Evolutionary conservation across 2,113 vertebrate species (phyloP).

Genomic region (Bufo gargarizans): DNA sequence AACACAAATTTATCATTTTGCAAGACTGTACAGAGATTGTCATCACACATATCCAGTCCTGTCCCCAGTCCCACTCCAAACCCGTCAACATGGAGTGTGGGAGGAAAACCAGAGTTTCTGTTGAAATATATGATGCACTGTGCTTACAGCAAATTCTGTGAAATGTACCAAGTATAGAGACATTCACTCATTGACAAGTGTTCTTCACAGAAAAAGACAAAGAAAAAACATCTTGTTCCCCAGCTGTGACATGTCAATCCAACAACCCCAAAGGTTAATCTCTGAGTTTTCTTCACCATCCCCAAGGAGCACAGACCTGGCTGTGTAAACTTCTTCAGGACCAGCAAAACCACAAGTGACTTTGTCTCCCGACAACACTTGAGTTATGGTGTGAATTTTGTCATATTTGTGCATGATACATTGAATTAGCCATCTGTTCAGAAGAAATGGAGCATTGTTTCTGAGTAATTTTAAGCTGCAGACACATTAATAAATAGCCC

Average conservation of each 20-base stretch:
- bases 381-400: conserved; percentile 35
- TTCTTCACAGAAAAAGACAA: neutral
- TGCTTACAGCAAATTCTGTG: neutral
- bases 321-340: conserved; percentile 29
- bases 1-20: neutral
- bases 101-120: neutral
- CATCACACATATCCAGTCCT: too few species aligned
- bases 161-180: neutral
- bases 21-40: neutral
- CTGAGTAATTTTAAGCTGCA: conserved; percentile 20
- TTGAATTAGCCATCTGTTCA: conserved; percentile 53
- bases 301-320: conserved; percentile 9
- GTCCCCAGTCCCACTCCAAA: neutral
- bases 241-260: conserved; percentile 47
- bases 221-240: neutral
- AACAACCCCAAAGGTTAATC: conserved; percentile 26
- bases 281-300: conserved; percentile 15
- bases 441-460: conserved; percentile 36
- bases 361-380: conserved; percentile 31
- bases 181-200: neutral
- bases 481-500: conserved; percentile 51
- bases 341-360: neutral
- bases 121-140: neutral
- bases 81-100: neutral
- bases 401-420: conserved; percentile 45